Evolutionary conservation across 2,888 invertebrate genomes (phyloP), one percentile per base, ranked within the genome.

Genomic region (Lepidonotus clava): DNA sequence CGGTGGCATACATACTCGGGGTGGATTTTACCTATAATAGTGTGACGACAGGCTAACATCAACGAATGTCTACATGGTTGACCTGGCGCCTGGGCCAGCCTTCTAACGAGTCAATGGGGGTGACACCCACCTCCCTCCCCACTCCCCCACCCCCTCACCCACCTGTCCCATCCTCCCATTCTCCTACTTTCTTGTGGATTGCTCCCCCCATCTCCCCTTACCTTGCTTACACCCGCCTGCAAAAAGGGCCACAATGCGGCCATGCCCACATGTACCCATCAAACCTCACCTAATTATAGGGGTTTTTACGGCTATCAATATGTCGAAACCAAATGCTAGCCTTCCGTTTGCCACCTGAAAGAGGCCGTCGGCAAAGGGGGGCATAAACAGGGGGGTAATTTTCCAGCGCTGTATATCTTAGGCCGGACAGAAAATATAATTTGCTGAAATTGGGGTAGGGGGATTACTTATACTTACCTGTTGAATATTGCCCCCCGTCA

Each of bases 341-440:
- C 80, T 32, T 32, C 46, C 41, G 46, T 34, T 18, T 46, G 80
- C 46, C 24, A 80, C 41, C 71, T 71, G 71, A 71, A 80, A 80
- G 46, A 18, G 41, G 46, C 80, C 51, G 6, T 21, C 76, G 51
- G 41, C 80, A 4, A n/a, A 21, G 1, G 66, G 28, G 66, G 46
- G 21, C 28, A 80, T 80, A 80, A 80, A 80, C 80, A 80, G 21
- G 24, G 21, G n/a, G 80, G 80, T 46, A 80, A 80, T 80, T 80
- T 80, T 5, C 80, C 80, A 80, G 46, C 41, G 34, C 51, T n/a
- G n/a, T n/a, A 80, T 51, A 14, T 28, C 46, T 41, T 66, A n/a
- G 66, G 46, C 5, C 34, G 36, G 18, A 18, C 71, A 71, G 71
- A 18, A 2, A 71, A 71, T 71, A 71, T 71, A 71, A 71, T 71